phyloP scores from a whole-genome alignment of 2,888 invertebrate genomes.

The Phaedon cochleariae region DNA sequence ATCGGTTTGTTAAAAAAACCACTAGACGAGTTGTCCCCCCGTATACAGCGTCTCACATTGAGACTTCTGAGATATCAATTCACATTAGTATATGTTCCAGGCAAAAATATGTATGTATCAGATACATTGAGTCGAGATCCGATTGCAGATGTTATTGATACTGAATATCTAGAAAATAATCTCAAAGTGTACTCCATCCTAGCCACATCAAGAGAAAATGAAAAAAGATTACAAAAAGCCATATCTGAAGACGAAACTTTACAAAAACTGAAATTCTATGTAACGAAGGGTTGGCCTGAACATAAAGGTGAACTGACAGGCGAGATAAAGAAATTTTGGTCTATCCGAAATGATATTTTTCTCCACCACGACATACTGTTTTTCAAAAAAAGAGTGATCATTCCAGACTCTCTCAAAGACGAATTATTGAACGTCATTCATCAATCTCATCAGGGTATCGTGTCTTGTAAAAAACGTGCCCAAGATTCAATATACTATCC shows the following conservation, averaged over 20 bases:
- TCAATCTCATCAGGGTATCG: not conserved
- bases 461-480: not conserved
- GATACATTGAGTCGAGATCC: conserved; percentile 16
- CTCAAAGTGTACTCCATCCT: not conserved
- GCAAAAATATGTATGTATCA: conserved; percentile 23
- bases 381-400: not conserved
- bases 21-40: conserved; percentile 38
- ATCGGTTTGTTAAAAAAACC: conserved; percentile 40
- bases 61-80: conserved; percentile 33
- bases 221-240: not conserved
- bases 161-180: conserved; percentile 7
- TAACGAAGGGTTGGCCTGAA: not conserved
- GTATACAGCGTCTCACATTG: conserved; percentile 34
- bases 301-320: not conserved
- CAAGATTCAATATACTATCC: no score
- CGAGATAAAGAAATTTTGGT: not conserved
- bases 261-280: not conserved
- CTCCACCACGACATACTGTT: not conserved
- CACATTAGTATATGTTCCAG: conserved; percentile 36
- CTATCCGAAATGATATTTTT: not conserved
- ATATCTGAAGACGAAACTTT: not conserved
- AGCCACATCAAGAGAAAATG: conserved; percentile 7
- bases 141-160: not conserved
- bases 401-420: not conserved
- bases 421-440: not conserved